Conservation (phyloP, 2,797 vertebrate species). For the Xenentodon cancila region DNA sequence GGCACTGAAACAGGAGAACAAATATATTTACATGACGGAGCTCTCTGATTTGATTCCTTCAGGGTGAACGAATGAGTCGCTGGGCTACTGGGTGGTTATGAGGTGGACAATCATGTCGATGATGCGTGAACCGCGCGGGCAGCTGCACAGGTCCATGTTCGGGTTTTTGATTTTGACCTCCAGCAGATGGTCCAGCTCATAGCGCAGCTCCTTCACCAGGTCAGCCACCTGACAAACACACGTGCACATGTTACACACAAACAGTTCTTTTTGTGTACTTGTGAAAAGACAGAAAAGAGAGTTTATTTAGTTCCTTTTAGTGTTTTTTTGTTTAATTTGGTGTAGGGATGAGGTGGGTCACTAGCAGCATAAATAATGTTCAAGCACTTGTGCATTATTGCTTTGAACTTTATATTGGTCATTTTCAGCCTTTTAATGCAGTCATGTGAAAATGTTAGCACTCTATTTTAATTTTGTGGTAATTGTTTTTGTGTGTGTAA, state of each 20-base stretch:
- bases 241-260: background rate
- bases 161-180: constrained; percentile 97
- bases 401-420: too few relatives aligned
- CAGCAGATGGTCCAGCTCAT: constrained; percentile 93
- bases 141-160: constrained; percentile 91
- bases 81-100: constrained; percentile 89
- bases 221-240: constrained; percentile 88
- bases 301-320: too few relatives aligned
- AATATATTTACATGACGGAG: constrained; percentile 6
- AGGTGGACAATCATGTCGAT: constrained; percentile 95
- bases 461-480: too few relatives aligned
- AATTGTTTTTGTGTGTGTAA: too few relatives aligned
- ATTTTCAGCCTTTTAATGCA: too few relatives aligned
- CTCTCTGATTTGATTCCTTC: constrained; percentile 29
- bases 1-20: constrained; percentile 36
- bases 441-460: too few relatives aligned
- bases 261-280: background rate
- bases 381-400: too few relatives aligned
- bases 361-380: too few relatives aligned
- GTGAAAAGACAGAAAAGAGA: too few relatives aligned
- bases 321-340: too few relatives aligned
- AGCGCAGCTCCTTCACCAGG: constrained; percentile 93
- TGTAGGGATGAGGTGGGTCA: too few relatives aligned
- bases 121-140: constrained; percentile 94
- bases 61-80: background rate